These are phyloP conservation scores for Oligia fasciuncula DNA, from an alignment of 2,888 invertebrate species.

Conservation along the genomic window DNA sequence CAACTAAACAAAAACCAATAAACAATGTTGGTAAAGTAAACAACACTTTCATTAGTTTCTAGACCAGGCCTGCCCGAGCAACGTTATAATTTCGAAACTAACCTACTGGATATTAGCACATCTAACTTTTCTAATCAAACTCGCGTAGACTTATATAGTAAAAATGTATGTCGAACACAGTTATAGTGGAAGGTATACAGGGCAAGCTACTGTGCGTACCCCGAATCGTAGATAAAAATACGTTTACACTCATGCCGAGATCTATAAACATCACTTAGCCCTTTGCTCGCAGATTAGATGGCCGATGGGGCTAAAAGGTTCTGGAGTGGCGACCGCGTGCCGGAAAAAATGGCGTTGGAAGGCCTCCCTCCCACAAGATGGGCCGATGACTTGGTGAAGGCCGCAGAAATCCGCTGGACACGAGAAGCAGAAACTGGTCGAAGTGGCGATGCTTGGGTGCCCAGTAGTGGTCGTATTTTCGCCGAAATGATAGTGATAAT, in stretches of 20 bases:
- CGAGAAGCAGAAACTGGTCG: no score
- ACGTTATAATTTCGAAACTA: constrained; percentile 56
- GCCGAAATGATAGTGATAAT: no score
- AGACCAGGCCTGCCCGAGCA: constrained; percentile 17
- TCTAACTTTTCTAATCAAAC: constrained; percentile 65
- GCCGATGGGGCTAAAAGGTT: no score
- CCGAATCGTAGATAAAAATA: not conserved
- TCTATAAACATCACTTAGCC: not conserved
- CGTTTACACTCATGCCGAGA: not conserved
- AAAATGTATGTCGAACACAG: constrained; percentile 49
- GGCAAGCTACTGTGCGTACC: not conserved
- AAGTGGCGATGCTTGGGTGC: no score
- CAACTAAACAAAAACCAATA: constrained; percentile 47
- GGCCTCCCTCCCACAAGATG: no score
- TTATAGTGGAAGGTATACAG: not conserved
- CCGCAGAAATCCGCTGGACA: no score
- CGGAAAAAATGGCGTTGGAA: no score
- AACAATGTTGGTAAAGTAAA: constrained; percentile 50
- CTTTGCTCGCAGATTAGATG: not conserved
- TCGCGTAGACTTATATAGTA: constrained; percentile 45
- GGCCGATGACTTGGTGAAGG: no score
- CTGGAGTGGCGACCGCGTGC: no score
- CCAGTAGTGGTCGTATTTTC: no score
- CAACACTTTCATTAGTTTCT: constrained; percentile 45
- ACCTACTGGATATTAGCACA: constrained; percentile 60